Conservation (phyloP, 2,888 invertebrate species). For the Tetropium fuscum region DNA sequence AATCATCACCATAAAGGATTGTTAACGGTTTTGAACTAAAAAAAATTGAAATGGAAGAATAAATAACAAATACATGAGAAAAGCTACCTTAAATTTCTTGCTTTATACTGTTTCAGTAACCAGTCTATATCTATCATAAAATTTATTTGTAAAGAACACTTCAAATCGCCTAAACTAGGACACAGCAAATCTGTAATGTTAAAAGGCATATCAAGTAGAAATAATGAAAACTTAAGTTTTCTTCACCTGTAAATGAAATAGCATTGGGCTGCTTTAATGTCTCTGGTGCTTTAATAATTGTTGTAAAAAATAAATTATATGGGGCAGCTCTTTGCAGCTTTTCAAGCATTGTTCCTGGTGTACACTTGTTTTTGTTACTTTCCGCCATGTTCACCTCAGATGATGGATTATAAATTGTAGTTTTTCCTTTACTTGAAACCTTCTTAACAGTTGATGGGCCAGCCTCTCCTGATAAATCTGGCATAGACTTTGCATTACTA, state of each 20-base stretch:
- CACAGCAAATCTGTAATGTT: constrained; percentile 78
- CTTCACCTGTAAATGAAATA: constrained; percentile 76
- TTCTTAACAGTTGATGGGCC: constrained; percentile 22
- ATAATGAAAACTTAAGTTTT: too few relatives aligned
- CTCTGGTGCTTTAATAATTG: constrained; percentile 73
- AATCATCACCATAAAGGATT: constrained; percentile 82
- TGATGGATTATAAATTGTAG: constrained; percentile 61
- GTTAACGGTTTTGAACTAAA: constrained; percentile 77
- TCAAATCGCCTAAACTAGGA: constrained; percentile 79
- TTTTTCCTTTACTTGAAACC: constrained; percentile 67
- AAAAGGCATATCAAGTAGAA: too few relatives aligned
- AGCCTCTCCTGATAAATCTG: constrained; percentile 20
- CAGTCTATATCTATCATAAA: constrained; percentile 94
- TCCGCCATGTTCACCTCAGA: neutral
- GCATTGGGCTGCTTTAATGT: constrained; percentile 76
- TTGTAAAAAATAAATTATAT: constrained; percentile 81
- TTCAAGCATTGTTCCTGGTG: constrained; percentile 71
- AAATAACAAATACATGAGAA: neutral
- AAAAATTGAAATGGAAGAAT: constrained; percentile 31
- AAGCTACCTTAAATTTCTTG: constrained; percentile 76
- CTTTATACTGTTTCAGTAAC: constrained; percentile 87
- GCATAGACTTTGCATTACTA: constrained; percentile 3
- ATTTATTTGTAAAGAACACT: constrained; percentile 86
- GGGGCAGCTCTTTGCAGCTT: constrained; percentile 78
- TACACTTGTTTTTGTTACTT: constrained; percentile 2